phyloP scores from a whole-genome alignment of 2,113 vertebrate genomes.

The Callipepla squamata region DNA sequence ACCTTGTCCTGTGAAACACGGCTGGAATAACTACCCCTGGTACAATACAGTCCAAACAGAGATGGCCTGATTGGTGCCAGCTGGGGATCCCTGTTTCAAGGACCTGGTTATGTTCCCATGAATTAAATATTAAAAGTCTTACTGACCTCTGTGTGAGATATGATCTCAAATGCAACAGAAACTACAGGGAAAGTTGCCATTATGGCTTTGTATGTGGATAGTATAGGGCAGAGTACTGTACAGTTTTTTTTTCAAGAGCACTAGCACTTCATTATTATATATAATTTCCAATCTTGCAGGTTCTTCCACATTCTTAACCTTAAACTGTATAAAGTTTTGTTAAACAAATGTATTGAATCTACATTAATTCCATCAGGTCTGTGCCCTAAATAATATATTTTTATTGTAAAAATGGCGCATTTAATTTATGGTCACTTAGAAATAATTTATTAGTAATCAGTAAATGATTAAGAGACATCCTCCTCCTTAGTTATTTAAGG shows the following conservation, averaged over 20 bases:
- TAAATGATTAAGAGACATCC: conserved; percentile 75
- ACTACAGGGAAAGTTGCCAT: neutral
- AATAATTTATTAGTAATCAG: conserved; percentile 76
- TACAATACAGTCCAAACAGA: neutral
- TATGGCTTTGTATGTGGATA: neutral
- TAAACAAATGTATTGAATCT: neutral
- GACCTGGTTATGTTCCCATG: neutral
- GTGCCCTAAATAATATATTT: conserved; percentile 38
- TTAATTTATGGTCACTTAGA: conserved; percentile 39
- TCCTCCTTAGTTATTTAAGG: conserved; percentile 63
- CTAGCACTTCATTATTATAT: neutral
- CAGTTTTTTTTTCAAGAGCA: neutral
- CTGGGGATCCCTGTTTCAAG: neutral
- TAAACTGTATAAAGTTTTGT: neutral
- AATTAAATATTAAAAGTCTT: neutral
- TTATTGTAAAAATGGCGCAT: conserved; percentile 16
- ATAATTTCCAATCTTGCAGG: neutral
- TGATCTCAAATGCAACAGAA: neutral
- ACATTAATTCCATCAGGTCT: neutral
- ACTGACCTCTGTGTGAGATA: neutral
- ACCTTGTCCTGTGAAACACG: neutral
- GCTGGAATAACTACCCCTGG: neutral
- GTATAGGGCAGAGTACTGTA: accelerated
- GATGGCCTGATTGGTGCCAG: too few relatives aligned
- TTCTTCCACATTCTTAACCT: neutral